Percentiles rank a stretch among this genome's conserved stretches.
Evolutionary conservation across 1,140 invertebrate species (phyloP).

Genomic region (Lepidurus apus): DNA sequence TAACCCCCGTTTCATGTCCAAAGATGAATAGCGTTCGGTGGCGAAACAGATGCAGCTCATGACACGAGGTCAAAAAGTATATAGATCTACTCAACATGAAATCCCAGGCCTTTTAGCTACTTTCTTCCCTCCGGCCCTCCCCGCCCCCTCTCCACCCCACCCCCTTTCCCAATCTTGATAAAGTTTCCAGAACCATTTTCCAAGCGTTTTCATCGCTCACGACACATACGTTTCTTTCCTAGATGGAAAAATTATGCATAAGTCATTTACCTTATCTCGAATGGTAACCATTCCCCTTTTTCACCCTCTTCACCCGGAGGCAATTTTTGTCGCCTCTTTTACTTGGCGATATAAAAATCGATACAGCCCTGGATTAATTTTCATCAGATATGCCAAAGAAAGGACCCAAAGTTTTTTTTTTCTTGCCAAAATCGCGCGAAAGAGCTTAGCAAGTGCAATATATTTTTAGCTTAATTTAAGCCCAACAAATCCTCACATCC

Average conservation of each 20-base stretch:
- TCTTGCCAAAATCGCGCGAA: background rate
- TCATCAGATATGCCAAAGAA: background rate
- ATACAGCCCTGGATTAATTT: background rate
- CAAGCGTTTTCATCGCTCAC: constrained; percentile 7
- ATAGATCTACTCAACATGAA: constrained; percentile 16
- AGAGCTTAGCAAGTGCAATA: background rate
- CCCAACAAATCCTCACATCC: background rate
- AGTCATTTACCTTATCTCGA: constrained; percentile 17
- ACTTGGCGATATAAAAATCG: background rate
- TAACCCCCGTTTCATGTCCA: background rate
- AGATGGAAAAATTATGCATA: constrained; percentile 19
- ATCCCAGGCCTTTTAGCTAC: background rate
- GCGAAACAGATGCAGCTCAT: constrained; percentile 9
- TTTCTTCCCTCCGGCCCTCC: background rate
- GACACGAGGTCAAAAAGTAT: constrained; percentile 19
- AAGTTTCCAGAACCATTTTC: background rate
- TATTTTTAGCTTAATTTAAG: background rate
- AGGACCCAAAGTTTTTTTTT: background rate
- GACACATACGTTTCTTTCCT: background rate
- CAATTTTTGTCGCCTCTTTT: background rate
- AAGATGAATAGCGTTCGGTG: constrained; percentile 15
- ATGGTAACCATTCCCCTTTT: background rate
- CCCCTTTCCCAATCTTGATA: background rate
- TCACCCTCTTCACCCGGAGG: background rate
- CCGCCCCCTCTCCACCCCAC: background rate